phyloP scores from a whole-genome alignment of 1,140 invertebrate genomes.

The Megalonaias nervosa region DNA sequence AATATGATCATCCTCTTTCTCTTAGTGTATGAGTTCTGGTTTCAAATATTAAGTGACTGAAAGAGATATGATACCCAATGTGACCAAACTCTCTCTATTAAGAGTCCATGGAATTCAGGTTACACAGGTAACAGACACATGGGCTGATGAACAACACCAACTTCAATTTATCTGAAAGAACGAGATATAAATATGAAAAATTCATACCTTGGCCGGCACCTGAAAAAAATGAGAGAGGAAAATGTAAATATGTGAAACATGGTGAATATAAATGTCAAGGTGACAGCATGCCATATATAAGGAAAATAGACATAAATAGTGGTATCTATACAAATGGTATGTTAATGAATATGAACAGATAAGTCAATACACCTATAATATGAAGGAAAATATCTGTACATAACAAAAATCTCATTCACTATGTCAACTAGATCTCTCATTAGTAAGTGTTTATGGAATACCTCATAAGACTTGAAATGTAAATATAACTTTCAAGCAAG shows the following conservation, averaged over 20 bases:
- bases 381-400: not conserved
- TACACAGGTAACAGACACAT: not conserved
- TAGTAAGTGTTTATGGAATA: no score
- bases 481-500: no score
- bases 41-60: not conserved
- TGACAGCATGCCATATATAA: constrained; percentile 12
- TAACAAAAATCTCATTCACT: not conserved
- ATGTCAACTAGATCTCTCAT: no score
- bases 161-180: not conserved
- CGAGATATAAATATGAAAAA: not conserved
- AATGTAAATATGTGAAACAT: constrained; percentile 2
- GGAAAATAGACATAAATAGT: not conserved
- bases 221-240: constrained; percentile 50
- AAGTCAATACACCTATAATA: not conserved
- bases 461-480: no score
- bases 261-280: no score
- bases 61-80: not conserved
- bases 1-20: no score
- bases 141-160: not conserved
- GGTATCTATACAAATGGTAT: not conserved
- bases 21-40: not conserved
- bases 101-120: not conserved
- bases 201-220: constrained; percentile 79
- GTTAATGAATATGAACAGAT: not conserved
- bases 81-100: not conserved